Evolutionary conservation across 2,113 vertebrate genomes (phyloP).

Genomic region (Upupa epops): DNA sequence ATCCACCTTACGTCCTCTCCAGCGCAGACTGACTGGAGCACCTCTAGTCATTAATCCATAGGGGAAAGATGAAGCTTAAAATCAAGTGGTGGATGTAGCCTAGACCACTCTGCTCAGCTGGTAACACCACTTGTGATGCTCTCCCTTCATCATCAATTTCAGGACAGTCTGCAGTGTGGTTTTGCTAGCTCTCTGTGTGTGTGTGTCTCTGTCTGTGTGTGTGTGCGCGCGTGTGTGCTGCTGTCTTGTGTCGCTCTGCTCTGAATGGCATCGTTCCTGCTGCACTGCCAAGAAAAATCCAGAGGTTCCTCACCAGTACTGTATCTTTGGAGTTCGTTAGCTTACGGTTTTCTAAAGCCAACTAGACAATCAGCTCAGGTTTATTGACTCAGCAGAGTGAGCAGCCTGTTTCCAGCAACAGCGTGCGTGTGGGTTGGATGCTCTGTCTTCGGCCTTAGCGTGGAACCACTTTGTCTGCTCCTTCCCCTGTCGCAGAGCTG

Average conservation of each 20-base stretch:
- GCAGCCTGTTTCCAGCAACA: slow-evolving; percentile 42
- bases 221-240: too few relatives aligned
- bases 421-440: not conserved
- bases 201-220: too few relatives aligned
- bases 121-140: not conserved
- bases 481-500: not conserved
- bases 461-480: slow-evolving; percentile 28
- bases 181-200: not conserved
- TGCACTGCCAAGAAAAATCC: slow-evolving; percentile 12
- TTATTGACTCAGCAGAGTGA: slow-evolving; percentile 29
- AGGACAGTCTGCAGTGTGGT: not conserved
- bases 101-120: not conserved
- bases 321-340: slow-evolving; percentile 30
- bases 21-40: not conserved
- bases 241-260: not conserved
- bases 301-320: slow-evolving; percentile 35
- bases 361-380: slow-evolving; percentile 68
- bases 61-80: not conserved
- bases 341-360: slow-evolving; percentile 39
- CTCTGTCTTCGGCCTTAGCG: slow-evolving; percentile 46
- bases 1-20: not conserved
- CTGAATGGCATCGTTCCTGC: not conserved
- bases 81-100: not conserved
- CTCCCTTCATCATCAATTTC: not conserved
- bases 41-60: not conserved